Percentiles rank a stretch among this genome's conserved stretches.
Evolutionary conservation across 2,113 vertebrate species (phyloP).

Genomic region (Oryzias melastigma): DNA sequence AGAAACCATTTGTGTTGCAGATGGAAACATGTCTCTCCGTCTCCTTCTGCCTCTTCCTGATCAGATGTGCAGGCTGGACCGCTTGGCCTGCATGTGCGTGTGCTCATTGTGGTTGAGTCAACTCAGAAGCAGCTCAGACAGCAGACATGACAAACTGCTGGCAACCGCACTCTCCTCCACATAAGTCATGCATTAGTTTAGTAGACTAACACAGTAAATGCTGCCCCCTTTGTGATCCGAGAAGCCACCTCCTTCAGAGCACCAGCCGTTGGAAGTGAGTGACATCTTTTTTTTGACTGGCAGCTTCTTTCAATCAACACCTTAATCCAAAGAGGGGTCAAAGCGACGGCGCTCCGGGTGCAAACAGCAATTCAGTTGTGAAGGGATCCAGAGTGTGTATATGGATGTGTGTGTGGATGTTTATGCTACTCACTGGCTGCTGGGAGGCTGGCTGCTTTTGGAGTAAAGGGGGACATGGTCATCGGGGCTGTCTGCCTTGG

Average conservation of each 20-base stretch:
- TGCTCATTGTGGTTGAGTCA: constrained; percentile 70
- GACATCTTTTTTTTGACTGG: constrained; percentile 18
- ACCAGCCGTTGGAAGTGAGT: constrained; percentile 5
- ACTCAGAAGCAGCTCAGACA: constrained; percentile 74
- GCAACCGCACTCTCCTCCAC: constrained; percentile 76
- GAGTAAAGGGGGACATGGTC: constrained; percentile 77
- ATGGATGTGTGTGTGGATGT: constrained; percentile 24
- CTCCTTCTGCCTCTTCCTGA: constrained; percentile 61
- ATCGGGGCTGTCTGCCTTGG: constrained; percentile 79
- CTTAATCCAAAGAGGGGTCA: constrained; percentile 25
- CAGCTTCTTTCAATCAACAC: constrained; percentile 21
- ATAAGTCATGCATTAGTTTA: constrained; percentile 72
- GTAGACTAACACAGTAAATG: constrained; percentile 49
- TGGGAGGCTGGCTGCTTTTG: constrained; percentile 76
- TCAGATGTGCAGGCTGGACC: constrained; percentile 69
- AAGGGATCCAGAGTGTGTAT: constrained; percentile 8
- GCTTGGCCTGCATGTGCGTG: constrained; percentile 16
- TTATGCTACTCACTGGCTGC: constrained; percentile 78
- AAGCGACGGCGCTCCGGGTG: constrained; percentile 10
- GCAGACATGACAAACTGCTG: constrained; percentile 79
- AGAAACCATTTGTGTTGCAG: constrained; percentile 79
- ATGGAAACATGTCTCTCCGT: constrained; percentile 71
- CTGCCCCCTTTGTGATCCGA: constrained; percentile 15
- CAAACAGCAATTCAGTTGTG: constrained; percentile 24
- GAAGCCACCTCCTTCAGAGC: constrained; percentile 4